Conservation (phyloP, 2,888 invertebrate genomes). For the Orthonevra nobilis region DNA sequence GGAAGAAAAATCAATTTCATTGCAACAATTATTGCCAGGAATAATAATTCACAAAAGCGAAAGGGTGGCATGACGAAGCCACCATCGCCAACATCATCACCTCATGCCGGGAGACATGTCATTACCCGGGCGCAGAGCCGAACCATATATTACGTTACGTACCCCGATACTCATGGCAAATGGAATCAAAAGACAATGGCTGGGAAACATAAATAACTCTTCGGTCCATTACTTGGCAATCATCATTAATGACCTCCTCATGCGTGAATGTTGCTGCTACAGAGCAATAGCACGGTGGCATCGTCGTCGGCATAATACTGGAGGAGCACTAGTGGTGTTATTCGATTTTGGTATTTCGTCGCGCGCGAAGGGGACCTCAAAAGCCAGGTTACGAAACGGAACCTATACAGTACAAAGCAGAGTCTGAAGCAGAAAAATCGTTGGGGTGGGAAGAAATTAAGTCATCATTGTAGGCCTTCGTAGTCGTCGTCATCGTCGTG, state of each 20-base stretch:
- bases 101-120: constrained; percentile 28
- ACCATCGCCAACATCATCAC: constrained; percentile 34
- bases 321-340: background rate
- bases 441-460: constrained; percentile 21
- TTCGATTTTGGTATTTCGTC: constrained; percentile 34
- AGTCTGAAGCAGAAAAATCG: background rate
- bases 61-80: constrained; percentile 29
- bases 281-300: no score
- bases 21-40: constrained; percentile 63
- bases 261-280: constrained; percentile 49
- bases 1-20: constrained; percentile 61
- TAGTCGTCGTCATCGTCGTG: no score
- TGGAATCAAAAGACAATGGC: constrained; percentile 56
- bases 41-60: constrained; percentile 55
- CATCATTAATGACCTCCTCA: constrained; percentile 63
- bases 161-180: constrained; percentile 5
- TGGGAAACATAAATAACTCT: constrained; percentile 53
- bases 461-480: constrained; percentile 14
- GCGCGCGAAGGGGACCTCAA: background rate
- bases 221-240: constrained; percentile 68
- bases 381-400: background rate
- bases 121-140: constrained; percentile 15
- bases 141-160: constrained; percentile 20
- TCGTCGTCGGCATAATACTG: no score
- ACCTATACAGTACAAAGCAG: background rate